Percentiles rank a stretch among this genome's conserved stretches.
These are phyloP conservation scores for Phymanthus crucifer DNA, from an alignment of 92 coral and sea anemone species.

Conservation along the genomic window DNA sequence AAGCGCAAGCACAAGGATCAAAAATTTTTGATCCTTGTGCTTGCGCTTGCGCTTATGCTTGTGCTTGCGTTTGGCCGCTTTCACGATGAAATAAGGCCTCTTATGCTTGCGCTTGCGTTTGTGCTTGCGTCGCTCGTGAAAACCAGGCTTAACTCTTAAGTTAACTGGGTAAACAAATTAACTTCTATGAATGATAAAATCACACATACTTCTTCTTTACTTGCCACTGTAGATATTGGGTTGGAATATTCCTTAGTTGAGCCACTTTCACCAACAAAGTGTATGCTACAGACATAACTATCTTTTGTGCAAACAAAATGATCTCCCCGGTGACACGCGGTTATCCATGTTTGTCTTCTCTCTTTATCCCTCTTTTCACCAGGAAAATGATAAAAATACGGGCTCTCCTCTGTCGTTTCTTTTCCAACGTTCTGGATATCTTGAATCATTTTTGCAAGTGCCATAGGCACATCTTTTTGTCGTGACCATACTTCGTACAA, in stretches of 20 bases:
- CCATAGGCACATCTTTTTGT: conserved; percentile 54
- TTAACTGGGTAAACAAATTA: neutral
- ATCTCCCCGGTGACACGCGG: conserved; percentile 61
- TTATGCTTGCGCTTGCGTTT: too few species aligned
- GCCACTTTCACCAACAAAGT: conserved; percentile 54
- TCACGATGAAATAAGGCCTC: too few species aligned
- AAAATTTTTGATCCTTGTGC: too few species aligned
- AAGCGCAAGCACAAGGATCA: too few species aligned
- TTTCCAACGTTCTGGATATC: conserved; percentile 23
- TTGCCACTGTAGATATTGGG: conserved; percentile 53
- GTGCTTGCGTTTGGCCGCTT: too few species aligned
- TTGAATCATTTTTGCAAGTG: conserved; percentile 53
- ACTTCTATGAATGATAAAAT: neutral
- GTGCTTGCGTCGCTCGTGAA: too few species aligned
- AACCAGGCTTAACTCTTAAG: neutral
- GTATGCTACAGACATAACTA: conserved; percentile 51
- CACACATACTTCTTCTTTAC: conserved; percentile 41
- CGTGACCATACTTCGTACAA: conserved; percentile 26
- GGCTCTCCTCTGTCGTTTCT: too few species aligned
- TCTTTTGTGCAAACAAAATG: conserved; percentile 44
- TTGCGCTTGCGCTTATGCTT: too few species aligned
- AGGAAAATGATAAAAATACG: too few species aligned
- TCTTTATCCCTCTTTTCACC: neutral
- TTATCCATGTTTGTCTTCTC: conserved; percentile 53
- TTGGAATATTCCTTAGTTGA: conserved; percentile 46